phyloP scores from a whole-genome alignment of 2,888 invertebrate species.

The Rhorus exstirpatorius region DNA sequence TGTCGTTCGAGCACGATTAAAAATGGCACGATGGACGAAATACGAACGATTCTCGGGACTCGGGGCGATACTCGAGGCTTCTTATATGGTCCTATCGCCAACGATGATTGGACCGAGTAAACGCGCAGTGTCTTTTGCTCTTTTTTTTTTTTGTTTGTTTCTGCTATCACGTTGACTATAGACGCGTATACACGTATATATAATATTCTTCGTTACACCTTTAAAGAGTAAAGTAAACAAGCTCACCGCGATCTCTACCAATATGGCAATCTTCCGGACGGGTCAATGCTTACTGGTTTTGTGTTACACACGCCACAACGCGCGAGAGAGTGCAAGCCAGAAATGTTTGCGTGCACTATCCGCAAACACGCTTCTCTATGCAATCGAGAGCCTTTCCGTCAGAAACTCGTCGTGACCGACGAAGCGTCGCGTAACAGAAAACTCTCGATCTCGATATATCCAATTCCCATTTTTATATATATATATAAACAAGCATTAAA shows the following conservation, averaged over 20 bases:
- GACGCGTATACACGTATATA: neutral
- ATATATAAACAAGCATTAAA: neutral
- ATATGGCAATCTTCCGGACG: conserved; percentile 83
- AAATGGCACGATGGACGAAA: conserved; percentile 35
- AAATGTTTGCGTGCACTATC: conserved; percentile 23
- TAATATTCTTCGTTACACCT: conserved; percentile 51
- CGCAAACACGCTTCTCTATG: conserved; percentile 3
- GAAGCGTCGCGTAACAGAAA: conserved; percentile 70
- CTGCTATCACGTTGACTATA: neutral
- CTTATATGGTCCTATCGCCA: conserved; percentile 59
- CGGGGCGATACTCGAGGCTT: conserved; percentile 26
- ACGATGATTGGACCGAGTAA: conserved; percentile 4
- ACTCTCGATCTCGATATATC: conserved; percentile 69
- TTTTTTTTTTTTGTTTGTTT: neutral
- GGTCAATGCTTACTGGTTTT: conserved; percentile 85
- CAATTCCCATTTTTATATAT: conserved; percentile 49
- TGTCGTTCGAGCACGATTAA: conserved; percentile 19
- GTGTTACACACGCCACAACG: conserved; percentile 75
- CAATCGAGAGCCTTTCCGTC: conserved; percentile 8
- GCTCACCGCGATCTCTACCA: conserved; percentile 75
- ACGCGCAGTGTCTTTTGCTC: conserved; percentile 14
- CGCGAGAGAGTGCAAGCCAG: conserved; percentile 38
- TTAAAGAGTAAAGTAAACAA: conserved; percentile 79
- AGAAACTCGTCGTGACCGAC: conserved; percentile 63
- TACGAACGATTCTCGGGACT: neutral